Conservation (phyloP, 2,113 vertebrate genomes). For the Syrmaticus mikado region DNA sequence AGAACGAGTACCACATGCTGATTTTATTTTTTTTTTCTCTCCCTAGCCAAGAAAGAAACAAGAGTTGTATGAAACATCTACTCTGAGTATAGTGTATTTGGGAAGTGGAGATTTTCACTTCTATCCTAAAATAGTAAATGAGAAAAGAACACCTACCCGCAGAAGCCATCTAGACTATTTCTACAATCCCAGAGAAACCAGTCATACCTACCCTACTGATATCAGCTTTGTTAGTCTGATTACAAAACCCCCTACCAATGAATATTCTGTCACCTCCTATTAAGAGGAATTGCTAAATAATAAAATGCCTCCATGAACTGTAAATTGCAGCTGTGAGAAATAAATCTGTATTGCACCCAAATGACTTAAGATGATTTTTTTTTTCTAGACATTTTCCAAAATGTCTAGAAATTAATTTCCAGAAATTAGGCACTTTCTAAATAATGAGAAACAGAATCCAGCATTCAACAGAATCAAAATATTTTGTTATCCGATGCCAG, state of each 20-base stretch:
- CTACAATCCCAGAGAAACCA: not conserved
- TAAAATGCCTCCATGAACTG: not conserved
- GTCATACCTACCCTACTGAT: fast-evolving
- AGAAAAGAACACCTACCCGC: not conserved
- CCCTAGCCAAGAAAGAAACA: not conserved
- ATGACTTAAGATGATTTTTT: not conserved
- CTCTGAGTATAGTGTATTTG: fast-evolving
- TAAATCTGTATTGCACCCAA: not conserved
- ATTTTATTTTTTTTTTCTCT: not conserved
- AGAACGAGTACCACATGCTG: not conserved
- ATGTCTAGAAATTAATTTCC: not conserved
- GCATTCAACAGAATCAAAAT: not conserved
- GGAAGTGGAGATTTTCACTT: not conserved
- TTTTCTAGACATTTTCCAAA: not conserved
- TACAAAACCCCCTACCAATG: not conserved
- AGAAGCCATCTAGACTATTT: not conserved
- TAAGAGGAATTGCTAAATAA: not conserved
- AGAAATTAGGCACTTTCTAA: not conserved
- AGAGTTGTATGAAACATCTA: not conserved
- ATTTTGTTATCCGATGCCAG: not conserved
- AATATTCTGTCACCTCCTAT: not conserved
- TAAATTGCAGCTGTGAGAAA: not conserved
- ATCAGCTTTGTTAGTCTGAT: not conserved
- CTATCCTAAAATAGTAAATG: not conserved
- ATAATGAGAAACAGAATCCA: not conserved